These are phyloP conservation scores for Natator depressus DNA, from an alignment of 2,113 vertebrate genomes.

Conservation along the genomic window DNA sequence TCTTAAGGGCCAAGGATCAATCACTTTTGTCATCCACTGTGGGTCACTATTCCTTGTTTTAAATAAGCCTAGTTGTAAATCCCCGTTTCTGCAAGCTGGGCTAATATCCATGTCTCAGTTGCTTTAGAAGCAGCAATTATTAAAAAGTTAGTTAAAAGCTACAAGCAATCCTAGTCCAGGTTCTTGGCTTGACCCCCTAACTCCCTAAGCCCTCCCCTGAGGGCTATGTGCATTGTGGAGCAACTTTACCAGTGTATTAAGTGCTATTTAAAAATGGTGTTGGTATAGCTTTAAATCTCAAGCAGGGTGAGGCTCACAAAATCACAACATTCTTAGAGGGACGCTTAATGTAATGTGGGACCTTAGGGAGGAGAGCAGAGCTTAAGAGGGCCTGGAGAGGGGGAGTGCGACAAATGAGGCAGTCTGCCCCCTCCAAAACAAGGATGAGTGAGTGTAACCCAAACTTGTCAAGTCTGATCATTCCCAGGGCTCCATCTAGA, in stretches of 20 bases:
- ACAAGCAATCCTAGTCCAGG: neutral
- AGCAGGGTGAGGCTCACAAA: neutral
- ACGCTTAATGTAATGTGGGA: neutral
- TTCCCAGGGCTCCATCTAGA: neutral
- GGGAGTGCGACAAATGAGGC: neutral
- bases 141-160: neutral
- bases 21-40: neutral
- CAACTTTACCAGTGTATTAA: neutral
- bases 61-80: neutral
- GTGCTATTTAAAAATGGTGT: neutral
- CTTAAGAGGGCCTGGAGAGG: neutral
- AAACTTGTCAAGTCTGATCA: rapidly evolving
- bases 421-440: neutral
- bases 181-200: neutral
- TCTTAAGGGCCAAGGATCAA: neutral
- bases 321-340: neutral
- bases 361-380: neutral
- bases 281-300: neutral
- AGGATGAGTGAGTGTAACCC: neutral
- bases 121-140: neutral
- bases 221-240: neutral
- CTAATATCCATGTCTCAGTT: neutral
- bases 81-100: neutral
- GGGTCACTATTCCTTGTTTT: neutral
- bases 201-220: neutral